Evolutionary conservation across 53 echinoderm and acorn worm genomes (phyloP).

Genomic region (Antedon mediterranea): DNA sequence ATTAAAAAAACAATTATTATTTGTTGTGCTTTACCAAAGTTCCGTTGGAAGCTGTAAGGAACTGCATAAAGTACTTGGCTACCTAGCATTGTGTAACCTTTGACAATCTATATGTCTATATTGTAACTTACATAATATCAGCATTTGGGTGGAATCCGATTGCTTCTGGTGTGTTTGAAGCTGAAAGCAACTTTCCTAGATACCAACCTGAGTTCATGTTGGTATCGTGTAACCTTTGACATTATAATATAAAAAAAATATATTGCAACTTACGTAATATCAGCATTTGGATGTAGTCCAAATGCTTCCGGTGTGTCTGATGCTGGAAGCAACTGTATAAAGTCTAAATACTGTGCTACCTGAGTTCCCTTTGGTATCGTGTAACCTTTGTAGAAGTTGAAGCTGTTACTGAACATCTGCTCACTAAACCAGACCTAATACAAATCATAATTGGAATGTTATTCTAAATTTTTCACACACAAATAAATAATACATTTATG

Average conservation of each 20-base stretch:
- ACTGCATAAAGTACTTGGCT: too few species aligned
- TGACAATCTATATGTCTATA: slow-evolving; percentile 7
- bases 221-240: slow-evolving; percentile 93
- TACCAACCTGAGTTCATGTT: slow-evolving; percentile 55
- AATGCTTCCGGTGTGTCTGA: slow-evolving; percentile 89
- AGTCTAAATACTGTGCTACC: slow-evolving; percentile 57
- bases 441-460: too few species aligned
- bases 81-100: slow-evolving; percentile 83
- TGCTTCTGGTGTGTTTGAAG: slow-evolving; percentile 74
- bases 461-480: too few species aligned
- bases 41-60: too few species aligned
- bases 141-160: slow-evolving; percentile 92
- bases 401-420: slow-evolving; percentile 78
- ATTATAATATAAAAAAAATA: background rate
- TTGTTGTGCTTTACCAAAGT: too few species aligned
- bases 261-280: slow-evolving; percentile 69
- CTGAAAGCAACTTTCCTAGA: slow-evolving; percentile 49
- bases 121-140: slow-evolving; percentile 80
- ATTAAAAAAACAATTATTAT: too few species aligned
- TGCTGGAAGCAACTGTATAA: slow-evolving; percentile 61
- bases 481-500: too few species aligned
- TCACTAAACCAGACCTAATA: slow-evolving; percentile 93
- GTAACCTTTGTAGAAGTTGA: slow-evolving; percentile 94
- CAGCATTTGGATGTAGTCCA: slow-evolving; percentile 91
- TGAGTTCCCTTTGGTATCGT: slow-evolving; percentile 75